phyloP scores from a whole-genome alignment of 1,140 invertebrate genomes.

The Caenorhabditis briggsae region DNA sequence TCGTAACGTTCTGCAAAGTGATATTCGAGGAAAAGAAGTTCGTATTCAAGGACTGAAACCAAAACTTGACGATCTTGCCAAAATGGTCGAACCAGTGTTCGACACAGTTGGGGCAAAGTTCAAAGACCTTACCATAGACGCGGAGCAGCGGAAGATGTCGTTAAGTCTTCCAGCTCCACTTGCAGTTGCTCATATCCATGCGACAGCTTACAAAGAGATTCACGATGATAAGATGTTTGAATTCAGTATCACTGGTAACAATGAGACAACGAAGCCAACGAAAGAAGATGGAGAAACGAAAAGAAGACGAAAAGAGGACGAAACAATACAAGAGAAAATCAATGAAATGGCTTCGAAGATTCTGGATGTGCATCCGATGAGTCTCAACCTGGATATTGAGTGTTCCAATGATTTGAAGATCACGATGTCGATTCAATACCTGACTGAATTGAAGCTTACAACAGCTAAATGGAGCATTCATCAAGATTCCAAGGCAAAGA shows the following conservation, averaged over 20 bases:
- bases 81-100: conserved; percentile 48
- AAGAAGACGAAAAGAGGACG: conserved; percentile 15
- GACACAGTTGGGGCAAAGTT: conserved; percentile 32
- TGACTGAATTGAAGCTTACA: conserved; percentile 18
- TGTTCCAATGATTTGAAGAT: conserved; percentile 22
- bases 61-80: conserved; percentile 57
- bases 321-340: conserved; percentile 26
- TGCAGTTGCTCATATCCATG: conserved; percentile 52
- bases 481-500: background rate
- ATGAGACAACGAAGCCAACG: background rate
- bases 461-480: conserved; percentile 24
- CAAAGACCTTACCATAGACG: background rate
- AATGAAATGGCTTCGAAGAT: conserved; percentile 8
- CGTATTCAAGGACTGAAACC: conserved; percentile 56
- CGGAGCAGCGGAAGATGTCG: background rate
- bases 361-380: conserved; percentile 28
- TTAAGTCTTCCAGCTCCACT: conserved; percentile 20
- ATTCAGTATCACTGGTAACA: background rate
- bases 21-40: conserved; percentile 61
- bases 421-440: conserved; percentile 22
- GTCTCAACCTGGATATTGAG: conserved; percentile 9
- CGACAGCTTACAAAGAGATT: conserved; percentile 56
- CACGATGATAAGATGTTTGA: conserved; percentile 27
- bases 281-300: conserved; percentile 41
- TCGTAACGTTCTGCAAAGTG: conserved; percentile 48